Evolutionary conservation across 2,797 vertebrate species (phyloP), one percentile per base, ranked within the genome.

Genomic region (Poeciliopsis presidionis): DNA sequence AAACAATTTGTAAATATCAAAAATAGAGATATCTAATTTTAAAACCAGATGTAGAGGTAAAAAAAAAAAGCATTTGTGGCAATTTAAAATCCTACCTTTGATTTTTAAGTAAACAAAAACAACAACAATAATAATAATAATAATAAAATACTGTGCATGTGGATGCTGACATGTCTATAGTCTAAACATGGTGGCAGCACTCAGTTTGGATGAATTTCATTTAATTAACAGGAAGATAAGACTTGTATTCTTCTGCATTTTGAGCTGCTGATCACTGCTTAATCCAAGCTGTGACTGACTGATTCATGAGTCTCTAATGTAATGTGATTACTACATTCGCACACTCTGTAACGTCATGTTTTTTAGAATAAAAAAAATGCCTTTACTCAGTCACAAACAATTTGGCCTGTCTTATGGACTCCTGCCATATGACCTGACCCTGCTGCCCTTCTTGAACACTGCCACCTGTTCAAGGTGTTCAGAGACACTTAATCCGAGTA

Each of bases 401-500:
- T 30, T 70, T 28, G 25, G 25, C 41, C 67, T 46, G 25, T 28
- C 41, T 70, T 6, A 46, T 69, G 41, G 72, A 67, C 5, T 18
- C 81, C 81, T 76, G 61, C 28, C 46, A 88, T 76, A 46, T 82
- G 82, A 61, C 55, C 70, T 80, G 49, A 36, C 81, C 73, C 80
- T 75, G 79, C 80, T 76, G 63, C 18, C 55, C 47, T 39, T 39
- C 45, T 53, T 79, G 67, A 71, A 51, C 57, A 30, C 84, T 79
- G 81, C 81, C 81, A 82, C 43, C 81, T 79, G 80, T 53, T 81
- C 83, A 75, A 57, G 30, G 55, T 77, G 81, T 83, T 33, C 84
- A 85, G 78, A 88, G 88, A 80, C 30, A 71, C 84, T 80, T 91
- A 91, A 91, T 91, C 89, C 86, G 70, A 65, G 67, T 72, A 83